Conservation (phyloP, 2,888 invertebrate genomes). For the Epicampocera succincta region DNA sequence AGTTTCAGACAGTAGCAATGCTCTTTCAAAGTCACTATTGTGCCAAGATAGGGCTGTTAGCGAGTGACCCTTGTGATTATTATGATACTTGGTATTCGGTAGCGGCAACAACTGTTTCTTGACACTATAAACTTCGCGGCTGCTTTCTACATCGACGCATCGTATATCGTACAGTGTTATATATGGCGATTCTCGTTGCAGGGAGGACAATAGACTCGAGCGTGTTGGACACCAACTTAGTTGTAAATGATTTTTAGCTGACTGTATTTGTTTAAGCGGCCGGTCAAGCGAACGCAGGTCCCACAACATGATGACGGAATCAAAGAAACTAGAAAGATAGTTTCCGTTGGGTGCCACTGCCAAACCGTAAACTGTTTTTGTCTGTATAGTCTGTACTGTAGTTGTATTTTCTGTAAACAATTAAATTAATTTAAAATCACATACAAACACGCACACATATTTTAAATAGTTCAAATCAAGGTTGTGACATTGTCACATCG, state of each 20-base stretch:
- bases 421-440: conserved; percentile 48
- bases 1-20: conserved; percentile 78
- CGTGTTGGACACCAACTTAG: conserved; percentile 94
- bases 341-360: conserved; percentile 90
- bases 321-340: conserved; percentile 92
- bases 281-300: conserved; percentile 93
- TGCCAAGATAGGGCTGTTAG: conserved; percentile 94
- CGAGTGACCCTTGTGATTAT: conserved; percentile 74
- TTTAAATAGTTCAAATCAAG: too few relatives aligned
- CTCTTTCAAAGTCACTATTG: conserved; percentile 85
- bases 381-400: conserved; percentile 83
- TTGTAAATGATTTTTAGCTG: conserved; percentile 84
- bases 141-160: conserved; percentile 86
- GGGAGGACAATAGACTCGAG: conserved; percentile 89
- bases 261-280: conserved; percentile 88
- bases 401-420: conserved; percentile 84
- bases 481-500: too few relatives aligned
- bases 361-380: conserved; percentile 92
- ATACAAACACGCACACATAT: too few relatives aligned
- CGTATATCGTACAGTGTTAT: conserved; percentile 94
- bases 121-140: conserved; percentile 88
- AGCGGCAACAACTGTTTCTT: conserved; percentile 85
- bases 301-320: conserved; percentile 92
- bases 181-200: conserved; percentile 89
- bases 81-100: conserved; percentile 74